phyloP scores from a whole-genome alignment of 2,888 invertebrate genomes.

The Coleophora deauratella region DNA sequence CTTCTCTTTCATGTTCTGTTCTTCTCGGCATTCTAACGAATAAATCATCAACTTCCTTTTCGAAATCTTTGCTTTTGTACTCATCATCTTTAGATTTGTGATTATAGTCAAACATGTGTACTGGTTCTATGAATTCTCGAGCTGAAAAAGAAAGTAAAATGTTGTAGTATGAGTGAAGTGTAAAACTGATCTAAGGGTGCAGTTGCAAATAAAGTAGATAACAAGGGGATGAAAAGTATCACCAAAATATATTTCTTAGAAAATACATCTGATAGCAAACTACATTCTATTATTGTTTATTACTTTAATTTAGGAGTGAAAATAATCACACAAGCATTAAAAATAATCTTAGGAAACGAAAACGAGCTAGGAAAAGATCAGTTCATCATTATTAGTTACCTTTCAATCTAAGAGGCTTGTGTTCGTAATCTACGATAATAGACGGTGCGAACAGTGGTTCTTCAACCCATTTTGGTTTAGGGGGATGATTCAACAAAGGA shows the following conservation, averaged over 20 bases:
- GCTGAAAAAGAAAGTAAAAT: constrained; percentile 37
- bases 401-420: constrained; percentile 72
- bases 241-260: too few species aligned
- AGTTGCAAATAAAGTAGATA: not conserved
- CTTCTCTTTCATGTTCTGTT: constrained; percentile 21
- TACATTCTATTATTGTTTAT: too few species aligned
- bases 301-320: too few species aligned
- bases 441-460: constrained; percentile 70
- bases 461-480: constrained; percentile 44
- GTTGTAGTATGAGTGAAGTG: not conserved
- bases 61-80: constrained; percentile 44
- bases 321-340: too few species aligned
- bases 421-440: constrained; percentile 81
- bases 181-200: not conserved
- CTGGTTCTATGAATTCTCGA: constrained; percentile 75
- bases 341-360: too few species aligned
- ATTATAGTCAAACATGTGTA: constrained; percentile 81
- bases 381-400: constrained; percentile 42
- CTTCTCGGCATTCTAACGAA: constrained; percentile 40
- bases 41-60: constrained; percentile 50
- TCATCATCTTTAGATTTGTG: constrained; percentile 72
- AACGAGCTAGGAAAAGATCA: too few species aligned
- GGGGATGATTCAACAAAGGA: constrained; percentile 14
- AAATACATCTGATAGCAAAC: too few species aligned
- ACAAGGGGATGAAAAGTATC: not conserved